Base-by-base conservation (phyloP, 2,797 vertebrate genomes). In the Poeciliopsis gracilis region DNA sequence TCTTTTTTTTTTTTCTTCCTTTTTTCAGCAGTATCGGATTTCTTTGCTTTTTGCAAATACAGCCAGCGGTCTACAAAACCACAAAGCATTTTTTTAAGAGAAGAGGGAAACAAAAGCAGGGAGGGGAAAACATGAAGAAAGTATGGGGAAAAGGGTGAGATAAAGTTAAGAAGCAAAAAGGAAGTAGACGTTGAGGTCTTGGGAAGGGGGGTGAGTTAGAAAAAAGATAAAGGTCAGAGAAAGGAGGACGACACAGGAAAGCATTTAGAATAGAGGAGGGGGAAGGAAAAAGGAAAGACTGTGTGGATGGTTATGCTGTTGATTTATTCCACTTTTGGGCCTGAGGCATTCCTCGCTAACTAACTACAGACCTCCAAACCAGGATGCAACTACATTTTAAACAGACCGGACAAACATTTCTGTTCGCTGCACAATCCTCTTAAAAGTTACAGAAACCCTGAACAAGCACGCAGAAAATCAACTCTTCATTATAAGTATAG, bases 1-100 rank as follows among this genome's bases (percentile, higher is more conserved):
- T 63, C 1, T 43, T 43, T 43, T 38, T 43, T 43, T 43, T 69
- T 76, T 15, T 51, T 61, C 77, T 66, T 78, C 76, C 67, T 81
- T 89, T 66, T 80, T 90, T 63, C 80, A 88, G 80, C 30, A 73
- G 87, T 75, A 90, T 90, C 83, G 2, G 69, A 85, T 90, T 91
- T 80, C 89, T 86, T 86, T 74, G 80, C 79, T 86, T 88, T 93
- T 81, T 83, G 90, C 88, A 90, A 93, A 88, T 88, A 87, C 72
- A 76, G 77, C 78, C 79, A 77, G 72, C 74, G 82, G 79, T 83
- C 77, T 88, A 59, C 75, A 67, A 47, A 28, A 76, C 86, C 75
- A 76, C 80, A 88, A 82, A 80, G 72, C 51, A 77, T 80, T 89
- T 85, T 87, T 77, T 57, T 72, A 5, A 81, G 70, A 80, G 74